A percentile compares a stretch with the other conserved stretches of the same genome.
Evolutionary conservation across 1,140 invertebrate species (phyloP).

Genomic region (Plectrocnemia conspersa): DNA sequence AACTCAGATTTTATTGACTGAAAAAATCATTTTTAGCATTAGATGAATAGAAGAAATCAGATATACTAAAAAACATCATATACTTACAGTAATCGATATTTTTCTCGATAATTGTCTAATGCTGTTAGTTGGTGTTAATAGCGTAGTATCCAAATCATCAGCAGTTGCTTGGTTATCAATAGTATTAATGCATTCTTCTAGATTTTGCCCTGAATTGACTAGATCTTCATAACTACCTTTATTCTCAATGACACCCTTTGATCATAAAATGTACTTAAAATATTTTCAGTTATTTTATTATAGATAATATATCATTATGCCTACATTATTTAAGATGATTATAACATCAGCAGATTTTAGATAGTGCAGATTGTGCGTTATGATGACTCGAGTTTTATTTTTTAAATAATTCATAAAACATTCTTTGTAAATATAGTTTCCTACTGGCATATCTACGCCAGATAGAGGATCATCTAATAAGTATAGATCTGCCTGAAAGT

Average conservation of each 20-base stretch:
- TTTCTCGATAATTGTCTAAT: conserved; percentile 27
- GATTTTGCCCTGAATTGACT: conserved; percentile 41
- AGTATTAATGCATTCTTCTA: conserved; percentile 38
- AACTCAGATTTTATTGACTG: conserved; percentile 39
- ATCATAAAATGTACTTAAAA: conserved; percentile 9
- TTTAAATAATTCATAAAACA: conserved; percentile 45
- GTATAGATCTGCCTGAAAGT: conserved; percentile 60
- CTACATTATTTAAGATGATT: conserved; percentile 66
- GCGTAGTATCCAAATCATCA: conserved; percentile 19
- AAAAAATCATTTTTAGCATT: background rate
- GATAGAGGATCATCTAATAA: conserved; percentile 76
- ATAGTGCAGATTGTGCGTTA: conserved; percentile 83
- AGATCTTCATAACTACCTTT: conserved; percentile 44
- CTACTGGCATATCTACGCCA: conserved; percentile 67
- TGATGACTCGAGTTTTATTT: conserved; percentile 64
- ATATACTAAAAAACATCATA: conserved; percentile 10
- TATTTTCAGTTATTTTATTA: conserved; percentile 9
- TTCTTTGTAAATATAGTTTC: conserved; percentile 61
- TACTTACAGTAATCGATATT: conserved; percentile 30
- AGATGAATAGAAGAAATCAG: background rate
- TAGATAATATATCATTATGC: too few relatives aligned
- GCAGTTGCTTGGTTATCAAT: background rate
- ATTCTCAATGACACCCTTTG: conserved; percentile 49
- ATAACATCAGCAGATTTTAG: conserved; percentile 69
- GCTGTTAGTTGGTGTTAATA: conserved; percentile 21